Conservation (phyloP, 2,888 invertebrate genomes). For the Eumacrocentrus americanus region DNA sequence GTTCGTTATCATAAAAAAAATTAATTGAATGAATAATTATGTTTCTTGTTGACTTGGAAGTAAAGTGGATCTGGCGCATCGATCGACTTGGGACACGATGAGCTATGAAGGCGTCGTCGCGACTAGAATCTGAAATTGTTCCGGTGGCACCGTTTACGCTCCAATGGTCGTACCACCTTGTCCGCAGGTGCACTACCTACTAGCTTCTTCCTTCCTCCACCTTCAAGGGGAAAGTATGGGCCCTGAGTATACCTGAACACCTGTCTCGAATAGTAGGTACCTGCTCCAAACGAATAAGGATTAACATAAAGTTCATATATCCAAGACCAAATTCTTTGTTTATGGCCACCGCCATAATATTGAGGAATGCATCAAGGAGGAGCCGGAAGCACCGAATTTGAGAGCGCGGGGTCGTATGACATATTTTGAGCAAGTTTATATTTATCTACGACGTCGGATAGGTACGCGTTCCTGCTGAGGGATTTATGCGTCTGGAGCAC, state of each 20-base stretch:
- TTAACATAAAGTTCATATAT: too few species aligned
- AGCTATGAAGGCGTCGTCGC: constrained; percentile 12
- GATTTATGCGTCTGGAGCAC: constrained; percentile 56
- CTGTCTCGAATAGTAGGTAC: not conserved
- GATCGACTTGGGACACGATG: constrained; percentile 3
- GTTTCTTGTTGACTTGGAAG: constrained; percentile 8
- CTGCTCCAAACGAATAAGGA: not conserved
- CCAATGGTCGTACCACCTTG: constrained; percentile 3
- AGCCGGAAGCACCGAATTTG: constrained; percentile 45
- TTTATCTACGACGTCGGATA: constrained; percentile 38
- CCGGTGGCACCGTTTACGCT: constrained; percentile 16
- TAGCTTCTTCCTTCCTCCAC: not conserved
- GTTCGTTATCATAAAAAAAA: too few species aligned
- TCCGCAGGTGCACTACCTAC: constrained; percentile 13
- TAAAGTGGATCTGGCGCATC: constrained; percentile 17
- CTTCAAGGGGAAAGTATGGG: constrained; percentile 10
- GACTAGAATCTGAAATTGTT: constrained; percentile 12
- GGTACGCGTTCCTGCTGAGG: constrained; percentile 43
- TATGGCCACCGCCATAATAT: not conserved
- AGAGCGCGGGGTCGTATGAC: constrained; percentile 39
- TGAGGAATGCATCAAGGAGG: not conserved
- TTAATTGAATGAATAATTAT: not conserved
- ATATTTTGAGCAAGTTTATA: constrained; percentile 49
- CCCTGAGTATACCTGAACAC: too few species aligned
- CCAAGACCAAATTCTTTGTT: not conserved